Percentiles rank a stretch among this genome's conserved stretches.
Evolutionary conservation across 92 coral and sea anemone genomes (phyloP).

Genomic region (Epizoanthus stellaris): DNA sequence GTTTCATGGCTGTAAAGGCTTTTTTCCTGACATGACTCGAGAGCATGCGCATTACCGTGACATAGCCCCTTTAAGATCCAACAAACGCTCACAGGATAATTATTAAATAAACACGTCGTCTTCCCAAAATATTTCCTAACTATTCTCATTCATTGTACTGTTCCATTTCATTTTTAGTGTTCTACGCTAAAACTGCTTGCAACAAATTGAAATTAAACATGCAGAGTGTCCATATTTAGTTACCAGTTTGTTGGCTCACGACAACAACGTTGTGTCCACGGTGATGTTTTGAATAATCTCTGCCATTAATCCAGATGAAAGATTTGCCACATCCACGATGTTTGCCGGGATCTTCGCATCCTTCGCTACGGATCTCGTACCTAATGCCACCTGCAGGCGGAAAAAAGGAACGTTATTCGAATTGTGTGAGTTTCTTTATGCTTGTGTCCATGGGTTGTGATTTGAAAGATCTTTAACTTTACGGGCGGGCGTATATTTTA

Average conservation of each 20-base stretch:
- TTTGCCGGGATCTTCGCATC: constrained; percentile 33
- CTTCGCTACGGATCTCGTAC: constrained; percentile 44
- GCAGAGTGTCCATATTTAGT: not conserved
- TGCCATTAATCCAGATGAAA: constrained; percentile 38
- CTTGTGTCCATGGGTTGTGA: no score
- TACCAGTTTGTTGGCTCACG: constrained; percentile 37
- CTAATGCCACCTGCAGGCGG: constrained; percentile 24
- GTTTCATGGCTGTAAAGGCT: no score
- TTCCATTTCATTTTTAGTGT: not conserved
- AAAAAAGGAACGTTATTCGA: not conserved
- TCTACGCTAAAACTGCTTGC: no score
- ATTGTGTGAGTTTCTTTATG: not conserved
- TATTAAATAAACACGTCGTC: no score
- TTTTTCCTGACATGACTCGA: no score
- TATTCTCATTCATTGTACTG: no score
- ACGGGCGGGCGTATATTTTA: no score
- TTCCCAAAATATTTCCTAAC: no score
- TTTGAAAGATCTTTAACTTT: not conserved
- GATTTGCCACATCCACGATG: constrained; percentile 25
- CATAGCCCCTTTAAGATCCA: no score
- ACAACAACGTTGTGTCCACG: constrained; percentile 37
- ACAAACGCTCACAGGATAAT: no score
- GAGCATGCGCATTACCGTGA: no score
- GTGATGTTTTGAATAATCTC: constrained; percentile 14
- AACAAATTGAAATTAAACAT: not conserved